These are phyloP conservation scores for Tupaia chinensis DNA, from an alignment of 2,113 vertebrate genomes.

Conservation along the genomic window DNA sequence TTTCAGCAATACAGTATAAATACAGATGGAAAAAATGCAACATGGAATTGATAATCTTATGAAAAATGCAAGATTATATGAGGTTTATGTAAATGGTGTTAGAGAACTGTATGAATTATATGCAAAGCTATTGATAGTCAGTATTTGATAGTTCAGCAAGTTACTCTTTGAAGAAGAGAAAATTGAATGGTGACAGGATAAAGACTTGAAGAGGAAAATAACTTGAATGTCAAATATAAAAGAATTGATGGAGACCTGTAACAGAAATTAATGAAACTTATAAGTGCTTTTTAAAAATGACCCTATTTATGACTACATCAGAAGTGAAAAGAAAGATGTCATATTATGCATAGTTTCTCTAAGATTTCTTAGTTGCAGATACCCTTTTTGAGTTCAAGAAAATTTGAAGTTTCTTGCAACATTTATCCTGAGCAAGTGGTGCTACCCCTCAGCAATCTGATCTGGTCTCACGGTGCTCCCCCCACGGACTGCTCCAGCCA, in stretches of 20 bases:
- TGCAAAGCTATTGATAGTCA: background rate
- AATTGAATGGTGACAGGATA: background rate
- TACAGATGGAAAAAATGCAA: background rate
- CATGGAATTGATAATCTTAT: conserved; percentile 12
- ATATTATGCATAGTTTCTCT: conserved; percentile 19
- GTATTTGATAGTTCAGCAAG: background rate
- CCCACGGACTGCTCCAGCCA: background rate
- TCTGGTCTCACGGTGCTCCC: background rate
- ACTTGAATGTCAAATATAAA: conserved; percentile 2
- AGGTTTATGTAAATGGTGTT: conserved; percentile 23
- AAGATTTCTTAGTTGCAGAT: conserved; percentile 24
- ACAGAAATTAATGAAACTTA: background rate
- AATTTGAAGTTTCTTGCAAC: background rate
- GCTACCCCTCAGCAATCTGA: background rate
- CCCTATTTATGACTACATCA: conserved; percentile 4
- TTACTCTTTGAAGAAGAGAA: conserved; percentile 38
- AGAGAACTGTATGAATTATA: background rate
- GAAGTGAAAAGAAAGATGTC: background rate
- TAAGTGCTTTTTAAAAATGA: background rate
- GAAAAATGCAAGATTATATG: background rate
- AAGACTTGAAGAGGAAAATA: background rate
- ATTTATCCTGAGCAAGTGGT: background rate
- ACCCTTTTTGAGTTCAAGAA: conserved; percentile 23
- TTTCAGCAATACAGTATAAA: background rate
- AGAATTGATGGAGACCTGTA: background rate